Evolutionary conservation across 2,888 invertebrate genomes (phyloP).

Genomic region (Vandiemenella viatica): DNA sequence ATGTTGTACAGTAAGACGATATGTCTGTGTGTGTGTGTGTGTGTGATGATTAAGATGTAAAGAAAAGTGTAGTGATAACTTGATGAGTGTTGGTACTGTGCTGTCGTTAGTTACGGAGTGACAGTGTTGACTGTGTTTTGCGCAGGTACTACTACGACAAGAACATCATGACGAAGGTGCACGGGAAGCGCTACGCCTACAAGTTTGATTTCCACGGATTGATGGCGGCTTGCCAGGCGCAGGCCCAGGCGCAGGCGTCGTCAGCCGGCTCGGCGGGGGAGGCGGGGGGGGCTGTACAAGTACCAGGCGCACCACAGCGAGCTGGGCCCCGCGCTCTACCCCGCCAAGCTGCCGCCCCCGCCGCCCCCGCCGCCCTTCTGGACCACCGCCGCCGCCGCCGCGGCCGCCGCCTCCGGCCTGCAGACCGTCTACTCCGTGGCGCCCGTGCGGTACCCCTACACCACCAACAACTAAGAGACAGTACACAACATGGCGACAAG

Average conservation of each 20-base stretch:
- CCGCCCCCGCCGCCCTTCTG: conserved; percentile 33
- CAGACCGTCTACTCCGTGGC: conserved; percentile 6
- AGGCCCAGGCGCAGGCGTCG: conserved; percentile 54
- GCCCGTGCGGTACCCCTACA: conserved; percentile 3
- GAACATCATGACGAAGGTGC: conserved; percentile 97
- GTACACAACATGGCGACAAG: too few species aligned
- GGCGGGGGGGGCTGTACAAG: too few species aligned
- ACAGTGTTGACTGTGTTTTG: too few species aligned
- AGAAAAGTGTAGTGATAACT: too few species aligned
- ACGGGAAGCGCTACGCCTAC: conserved; percentile 91
- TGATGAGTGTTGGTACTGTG: too few species aligned
- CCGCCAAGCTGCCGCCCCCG: conserved; percentile 24
- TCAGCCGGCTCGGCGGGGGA: too few species aligned
- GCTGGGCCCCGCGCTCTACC: conserved; percentile 29
- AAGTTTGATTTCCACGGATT: conserved; percentile 91
- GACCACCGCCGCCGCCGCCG: conserved; percentile 30
- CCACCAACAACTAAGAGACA: too few species aligned
- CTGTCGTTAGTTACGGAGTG: too few species aligned
- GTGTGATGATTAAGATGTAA: too few species aligned
- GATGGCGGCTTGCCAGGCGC: conserved; percentile 75
- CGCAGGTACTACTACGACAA: conserved; percentile 92
- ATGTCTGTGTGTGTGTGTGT: too few species aligned
- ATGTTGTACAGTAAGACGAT: too few species aligned
- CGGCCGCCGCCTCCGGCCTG: conserved; percentile 3
- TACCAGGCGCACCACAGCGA: conserved; percentile 25